Conservation (phyloP, 2,888 invertebrate species). For the Rhabditoides inermis region DNA sequence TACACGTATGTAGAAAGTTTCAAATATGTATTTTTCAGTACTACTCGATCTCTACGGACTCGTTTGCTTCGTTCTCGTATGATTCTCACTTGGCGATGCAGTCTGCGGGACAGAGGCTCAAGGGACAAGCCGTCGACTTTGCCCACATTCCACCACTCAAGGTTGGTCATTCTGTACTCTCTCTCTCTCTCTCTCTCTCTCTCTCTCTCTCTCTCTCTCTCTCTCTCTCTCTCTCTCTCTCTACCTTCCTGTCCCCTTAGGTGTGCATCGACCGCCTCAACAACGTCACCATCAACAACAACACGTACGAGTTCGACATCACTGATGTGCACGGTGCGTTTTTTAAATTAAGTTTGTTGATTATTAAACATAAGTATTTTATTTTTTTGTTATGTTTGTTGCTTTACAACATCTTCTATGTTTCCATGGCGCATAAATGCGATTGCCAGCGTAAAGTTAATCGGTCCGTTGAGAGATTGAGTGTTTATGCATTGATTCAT, state of each 20-base stretch:
- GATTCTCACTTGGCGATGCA: too few species aligned
- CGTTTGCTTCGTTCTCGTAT: constrained; percentile 50
- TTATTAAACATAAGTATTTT: neutral
- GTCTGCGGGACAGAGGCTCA: too few species aligned
- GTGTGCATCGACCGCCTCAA: constrained; percentile 43
- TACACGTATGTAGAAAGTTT: too few species aligned
- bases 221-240: too few species aligned
- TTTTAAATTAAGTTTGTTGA: neutral
- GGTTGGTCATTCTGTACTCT: too few species aligned
- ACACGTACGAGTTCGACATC: constrained; percentile 49
- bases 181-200: too few species aligned
- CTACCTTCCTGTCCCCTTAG: too few species aligned
- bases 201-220: neutral
- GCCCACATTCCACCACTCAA: constrained; percentile 19
- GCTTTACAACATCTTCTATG: neutral
- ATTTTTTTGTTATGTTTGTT: neutral
- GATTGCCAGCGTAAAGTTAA: too few species aligned
- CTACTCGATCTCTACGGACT: constrained; percentile 45
- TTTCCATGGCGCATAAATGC: too few species aligned
- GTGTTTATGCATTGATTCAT: neutral
- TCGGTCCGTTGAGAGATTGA: too few species aligned
- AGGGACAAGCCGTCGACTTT: too few species aligned
- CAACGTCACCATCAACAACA: constrained; percentile 44
- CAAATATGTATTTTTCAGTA: constrained; percentile 36
- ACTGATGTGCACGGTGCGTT: constrained; percentile 23